Evolutionary conservation across 2,888 invertebrate species (phyloP), one percentile per base, ranked within the genome.

Genomic region (Drosophila putrida): DNA sequence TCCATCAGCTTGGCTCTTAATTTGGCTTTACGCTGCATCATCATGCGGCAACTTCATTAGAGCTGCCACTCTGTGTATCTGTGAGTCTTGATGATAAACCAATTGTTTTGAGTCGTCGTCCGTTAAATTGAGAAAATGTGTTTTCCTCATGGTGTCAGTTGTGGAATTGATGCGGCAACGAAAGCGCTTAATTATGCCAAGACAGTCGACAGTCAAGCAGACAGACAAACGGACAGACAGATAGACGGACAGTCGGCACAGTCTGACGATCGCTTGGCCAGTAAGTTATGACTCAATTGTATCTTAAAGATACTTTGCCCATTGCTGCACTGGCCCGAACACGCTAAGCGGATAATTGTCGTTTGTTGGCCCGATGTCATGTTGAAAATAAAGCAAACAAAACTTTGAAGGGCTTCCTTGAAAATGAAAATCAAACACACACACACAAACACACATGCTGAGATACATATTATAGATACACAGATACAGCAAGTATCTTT

Each of bases 341-440:
- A 81, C 76, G 64, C 70, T 85, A 85, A 85, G 85, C 88, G 85
- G 85, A 85, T 87, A 74, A 85, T 85, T 85, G 85, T 74, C 67
- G 71, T 47, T 47, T 57, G 55, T 44, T 75, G 75, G 65, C 72
- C 70, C 58, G 71, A 55, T 68, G 69, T 71, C 60, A 70, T 60
- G 60, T 57, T 50, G 71, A 72, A 84, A 89, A 82, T 79, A 80
- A 84, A 80, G 86, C 80, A 89, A 89, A 88, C 85, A 83, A 82
- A 87, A 72, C 81, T 82, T 89, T 89, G 88, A 90, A 89, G 89
- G 89, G 89, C 70, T 89, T 90, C 89, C 82, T 77, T 75, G 75
- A 80, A 78, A 77, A 70, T 74, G 59, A 71, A 77, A 73, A 71
- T 74, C 70, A 58, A 73, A 68, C 47, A 68, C 75, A 51, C 50